Evolutionary conservation across 2,888 invertebrate genomes (phyloP).

Genomic region (Euclidia mi): DNA sequence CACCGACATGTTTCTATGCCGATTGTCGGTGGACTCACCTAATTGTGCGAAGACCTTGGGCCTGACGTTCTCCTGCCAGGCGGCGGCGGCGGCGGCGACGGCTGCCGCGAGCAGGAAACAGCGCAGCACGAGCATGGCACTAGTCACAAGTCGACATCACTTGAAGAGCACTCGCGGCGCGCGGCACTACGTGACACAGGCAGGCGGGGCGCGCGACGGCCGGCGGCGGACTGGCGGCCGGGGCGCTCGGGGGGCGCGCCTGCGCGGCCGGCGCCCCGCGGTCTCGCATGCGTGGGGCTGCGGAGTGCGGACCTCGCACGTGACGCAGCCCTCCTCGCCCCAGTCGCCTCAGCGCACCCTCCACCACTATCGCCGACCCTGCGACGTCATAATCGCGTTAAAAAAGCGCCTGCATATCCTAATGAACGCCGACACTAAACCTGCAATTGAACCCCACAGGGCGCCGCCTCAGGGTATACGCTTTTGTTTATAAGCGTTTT

Average conservation of each 20-base stretch:
- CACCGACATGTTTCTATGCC: slow-evolving; percentile 70
- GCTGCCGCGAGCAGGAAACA: slow-evolving; percentile 88
- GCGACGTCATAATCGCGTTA: slow-evolving; percentile 88
- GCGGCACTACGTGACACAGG: slow-evolving; percentile 60
- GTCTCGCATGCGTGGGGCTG: slow-evolving; percentile 90
- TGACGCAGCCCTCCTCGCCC: slow-evolving; percentile 89
- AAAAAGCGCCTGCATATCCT: slow-evolving; percentile 88
- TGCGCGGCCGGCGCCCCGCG: slow-evolving; percentile 85
- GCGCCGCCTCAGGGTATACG: slow-evolving; percentile 67
- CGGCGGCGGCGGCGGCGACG: slow-evolving; percentile 90
- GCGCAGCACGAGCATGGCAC: slow-evolving; percentile 88
- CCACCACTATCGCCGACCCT: slow-evolving; percentile 74
- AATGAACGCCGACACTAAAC: slow-evolving; percentile 85
- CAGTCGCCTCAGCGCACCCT: slow-evolving; percentile 83
- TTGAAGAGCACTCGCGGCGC: slow-evolving; percentile 83
- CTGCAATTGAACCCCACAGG: slow-evolving; percentile 83
- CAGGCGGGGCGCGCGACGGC: slow-evolving; percentile 86
- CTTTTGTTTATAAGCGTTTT: slow-evolving; percentile 80
- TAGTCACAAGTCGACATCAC: slow-evolving; percentile 89
- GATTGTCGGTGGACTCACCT: slow-evolving; percentile 91
- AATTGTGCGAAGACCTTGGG: slow-evolving; percentile 98
- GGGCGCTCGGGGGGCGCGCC: slow-evolving; percentile 76
- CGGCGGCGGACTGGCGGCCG: slow-evolving; percentile 89
- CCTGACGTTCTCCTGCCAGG: slow-evolving; percentile 97
- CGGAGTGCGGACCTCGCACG: slow-evolving; percentile 89